Evolutionary conservation across 2,113 vertebrate genomes (phyloP), one percentile per base, ranked within the genome.

Genomic region (Trochalopteron elliotii): DNA sequence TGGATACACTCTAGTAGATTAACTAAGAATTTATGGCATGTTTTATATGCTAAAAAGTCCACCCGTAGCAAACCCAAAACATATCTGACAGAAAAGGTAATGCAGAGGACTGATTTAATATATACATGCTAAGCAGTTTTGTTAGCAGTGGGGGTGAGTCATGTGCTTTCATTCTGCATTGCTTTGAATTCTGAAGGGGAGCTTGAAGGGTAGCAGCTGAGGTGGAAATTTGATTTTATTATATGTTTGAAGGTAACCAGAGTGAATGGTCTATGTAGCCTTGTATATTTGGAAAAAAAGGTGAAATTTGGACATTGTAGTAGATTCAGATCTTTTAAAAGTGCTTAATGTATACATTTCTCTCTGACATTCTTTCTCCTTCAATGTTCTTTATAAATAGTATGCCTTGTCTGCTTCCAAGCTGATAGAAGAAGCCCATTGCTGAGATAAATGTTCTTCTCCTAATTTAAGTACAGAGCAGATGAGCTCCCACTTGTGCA

Each of bases 21-120:
- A 88, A 61, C 55, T 65, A 91, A 86, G 71, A 96, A 95, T 94
- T 93, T 86, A 70, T 88, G 71, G 56, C 44, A 81, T 68, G 82
- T 90, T 91, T 91, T 95, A 64, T 55, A 56, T 28, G 45, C 44
- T 76, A 39, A 86, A 89, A 90, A 83, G 56, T 21, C 27, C 47
- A 52, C 61, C 44, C 67, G n/a, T 52, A 60, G 63, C 35, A 84
- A 84, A 56, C 55, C 28, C 69, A 65, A 69, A 80, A 52, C 35
- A 19, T 63, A 19, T 81, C 92, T 96, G 82, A 67, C 55, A 90
- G 79, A 72, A 78, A 77, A 93, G 47, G 79, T 67, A 90, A 81
- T 70, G 47, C 76, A 89, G 69, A 74, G 85, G 83, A 52, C 71
- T 83, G 76, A 40, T 91, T 93, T 83, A 86, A 68, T 80, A 63